phyloP scores from a whole-genome alignment of 2,113 vertebrate species.

The Furnarius figulus region DNA sequence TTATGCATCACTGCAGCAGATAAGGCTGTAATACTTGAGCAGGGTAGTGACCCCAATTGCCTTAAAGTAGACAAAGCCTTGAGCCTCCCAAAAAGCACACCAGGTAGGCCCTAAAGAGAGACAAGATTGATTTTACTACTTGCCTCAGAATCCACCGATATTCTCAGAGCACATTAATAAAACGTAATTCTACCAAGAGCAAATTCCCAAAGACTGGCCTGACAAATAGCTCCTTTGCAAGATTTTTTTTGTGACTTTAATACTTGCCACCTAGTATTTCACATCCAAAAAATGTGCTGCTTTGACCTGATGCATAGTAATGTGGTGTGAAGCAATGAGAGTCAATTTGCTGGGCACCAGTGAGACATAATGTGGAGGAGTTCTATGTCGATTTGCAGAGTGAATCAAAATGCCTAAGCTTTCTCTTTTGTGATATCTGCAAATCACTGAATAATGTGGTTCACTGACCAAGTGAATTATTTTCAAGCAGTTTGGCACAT shows the following conservation, averaged over 20 bases:
- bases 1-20: neutral
- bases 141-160: neutral
- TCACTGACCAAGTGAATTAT: slow-evolving; percentile 65
- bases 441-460: slow-evolving; percentile 48
- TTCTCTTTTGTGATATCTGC: slow-evolving; percentile 51
- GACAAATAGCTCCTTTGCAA: neutral
- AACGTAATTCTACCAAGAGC: neutral
- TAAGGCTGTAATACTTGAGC: neutral
- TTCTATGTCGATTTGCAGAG: neutral
- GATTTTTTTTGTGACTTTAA: neutral
- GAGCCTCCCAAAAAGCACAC: neutral
- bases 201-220: neutral
- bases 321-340: slow-evolving; percentile 2
- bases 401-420: slow-evolving; percentile 26
- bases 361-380: neutral
- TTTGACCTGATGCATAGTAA: slow-evolving; percentile 18
- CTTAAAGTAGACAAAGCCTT: neutral
- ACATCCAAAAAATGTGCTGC: neutral
- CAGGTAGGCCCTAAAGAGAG: neutral
- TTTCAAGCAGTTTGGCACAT: slow-evolving; percentile 50
- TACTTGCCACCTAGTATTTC: neutral
- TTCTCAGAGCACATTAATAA: neutral
- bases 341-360: slow-evolving; percentile 34
- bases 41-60: neutral
- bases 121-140: neutral